These are phyloP conservation scores for Sphaerophoria taeniata DNA, from an alignment of 2,888 invertebrate genomes.

Conservation along the genomic window DNA sequence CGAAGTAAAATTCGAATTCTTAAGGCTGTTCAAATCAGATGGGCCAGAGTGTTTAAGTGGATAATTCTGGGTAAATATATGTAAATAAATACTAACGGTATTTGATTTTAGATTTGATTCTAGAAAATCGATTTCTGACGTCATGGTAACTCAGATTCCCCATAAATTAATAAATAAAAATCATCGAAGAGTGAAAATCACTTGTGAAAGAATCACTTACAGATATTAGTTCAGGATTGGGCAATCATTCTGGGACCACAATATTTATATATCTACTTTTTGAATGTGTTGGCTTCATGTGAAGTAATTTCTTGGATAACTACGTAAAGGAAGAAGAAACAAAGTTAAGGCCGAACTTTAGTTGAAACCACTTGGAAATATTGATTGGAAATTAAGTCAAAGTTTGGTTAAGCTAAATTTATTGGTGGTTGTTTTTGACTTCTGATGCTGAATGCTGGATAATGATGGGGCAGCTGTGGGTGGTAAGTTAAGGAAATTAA, in stretches of 20 bases:
- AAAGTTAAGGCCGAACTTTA: too few species aligned
- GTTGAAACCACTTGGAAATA: not conserved
- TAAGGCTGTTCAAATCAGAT: not conserved
- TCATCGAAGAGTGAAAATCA: slow-evolving; percentile 3
- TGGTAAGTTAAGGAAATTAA: not conserved
- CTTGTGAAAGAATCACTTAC: slow-evolving; percentile 1
- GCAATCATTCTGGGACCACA: too few species aligned
- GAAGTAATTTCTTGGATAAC: too few species aligned
- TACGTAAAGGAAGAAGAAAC: too few species aligned
- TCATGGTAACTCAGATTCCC: slow-evolving; percentile 11
- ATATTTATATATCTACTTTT: not conserved
- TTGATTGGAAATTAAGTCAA: slow-evolving; percentile 23
- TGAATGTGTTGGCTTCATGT: not conserved
- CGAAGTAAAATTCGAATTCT: not conserved
- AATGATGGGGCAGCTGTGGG: not conserved
- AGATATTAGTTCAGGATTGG: not conserved
- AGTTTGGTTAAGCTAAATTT: not conserved
- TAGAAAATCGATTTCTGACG: slow-evolving; percentile 10
- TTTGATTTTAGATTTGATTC: slow-evolving; percentile 7
- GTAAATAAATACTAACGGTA: slow-evolving; percentile 25
- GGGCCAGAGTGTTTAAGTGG: not conserved
- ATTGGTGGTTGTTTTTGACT: too few species aligned
- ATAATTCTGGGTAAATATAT: not conserved
- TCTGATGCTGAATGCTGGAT: too few species aligned
- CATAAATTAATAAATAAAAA: slow-evolving; percentile 25